Conservation (phyloP, 1,140 invertebrate genomes). For the Cherax quadricarinatus region DNA sequence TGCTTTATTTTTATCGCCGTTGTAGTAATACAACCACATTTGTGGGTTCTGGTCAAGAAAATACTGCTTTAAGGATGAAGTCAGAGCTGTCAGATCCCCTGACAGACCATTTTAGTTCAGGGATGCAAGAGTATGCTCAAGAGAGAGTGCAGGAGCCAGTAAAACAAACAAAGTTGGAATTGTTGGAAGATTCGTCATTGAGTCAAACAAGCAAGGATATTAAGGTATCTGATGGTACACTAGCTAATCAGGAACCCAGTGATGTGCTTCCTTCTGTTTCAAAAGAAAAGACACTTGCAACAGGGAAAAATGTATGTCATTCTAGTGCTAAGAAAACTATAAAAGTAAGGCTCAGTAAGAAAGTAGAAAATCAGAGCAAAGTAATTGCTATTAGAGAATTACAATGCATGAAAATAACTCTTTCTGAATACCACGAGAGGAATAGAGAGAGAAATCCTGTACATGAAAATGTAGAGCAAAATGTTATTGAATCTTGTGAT, state of each 20-base stretch:
- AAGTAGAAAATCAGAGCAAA: neutral
- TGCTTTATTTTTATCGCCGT: neutral
- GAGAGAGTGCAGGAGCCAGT: neutral
- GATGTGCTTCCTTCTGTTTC: neutral
- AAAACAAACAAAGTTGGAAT: neutral
- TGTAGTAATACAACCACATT: neutral
- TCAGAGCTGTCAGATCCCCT: neutral
- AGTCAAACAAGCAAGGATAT: neutral
- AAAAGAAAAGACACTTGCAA: neutral
- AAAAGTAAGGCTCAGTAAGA: neutral
- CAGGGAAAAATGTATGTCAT: neutral
- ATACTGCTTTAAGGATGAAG: neutral
- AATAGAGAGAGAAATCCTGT: neutral
- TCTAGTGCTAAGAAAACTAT: neutral
- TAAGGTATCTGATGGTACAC: neutral
- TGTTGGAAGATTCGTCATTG: neutral
- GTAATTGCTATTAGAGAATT: neutral
- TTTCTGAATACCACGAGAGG: neutral
- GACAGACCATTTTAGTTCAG: neutral
- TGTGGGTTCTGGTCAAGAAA: neutral
- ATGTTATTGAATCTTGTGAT: neutral
- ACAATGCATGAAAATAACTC: neutral
- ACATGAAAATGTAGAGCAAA: neutral
- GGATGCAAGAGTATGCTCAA: neutral
- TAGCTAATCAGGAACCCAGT: neutral